Conservation (phyloP, 2,888 invertebrate genomes). For the Netelia inedita region DNA sequence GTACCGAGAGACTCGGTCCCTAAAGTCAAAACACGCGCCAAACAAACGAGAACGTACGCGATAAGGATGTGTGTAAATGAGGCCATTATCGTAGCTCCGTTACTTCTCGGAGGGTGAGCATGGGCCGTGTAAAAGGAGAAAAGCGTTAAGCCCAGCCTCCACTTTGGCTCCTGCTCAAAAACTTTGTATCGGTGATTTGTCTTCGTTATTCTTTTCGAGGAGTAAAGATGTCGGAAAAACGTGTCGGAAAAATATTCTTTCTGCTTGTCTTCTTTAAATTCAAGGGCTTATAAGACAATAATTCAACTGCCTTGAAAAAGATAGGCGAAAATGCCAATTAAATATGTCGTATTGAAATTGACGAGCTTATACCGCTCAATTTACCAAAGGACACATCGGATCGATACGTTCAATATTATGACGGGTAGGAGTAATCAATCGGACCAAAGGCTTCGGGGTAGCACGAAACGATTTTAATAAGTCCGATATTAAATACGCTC, state of each 20-base stretch:
- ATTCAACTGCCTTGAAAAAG: too few relatives aligned
- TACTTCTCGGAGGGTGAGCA: slow-evolving; percentile 13
- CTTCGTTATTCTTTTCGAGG: slow-evolving; percentile 70
- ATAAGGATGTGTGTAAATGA: slow-evolving; percentile 64
- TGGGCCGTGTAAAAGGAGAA: slow-evolving; percentile 14
- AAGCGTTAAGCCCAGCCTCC: slow-evolving; percentile 46
- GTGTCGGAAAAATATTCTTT: background rate
- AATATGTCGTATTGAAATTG: too few relatives aligned
- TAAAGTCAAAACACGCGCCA: slow-evolving; percentile 19
- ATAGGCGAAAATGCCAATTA: too few relatives aligned
- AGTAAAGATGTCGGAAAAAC: slow-evolving; percentile 16
- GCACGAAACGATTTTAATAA: slow-evolving; percentile 37
- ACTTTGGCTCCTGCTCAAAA: slow-evolving; percentile 69
- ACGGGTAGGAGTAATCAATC: background rate
- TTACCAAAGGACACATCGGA: background rate
- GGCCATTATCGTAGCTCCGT: slow-evolving; percentile 36
- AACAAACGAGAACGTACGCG: slow-evolving; percentile 47
- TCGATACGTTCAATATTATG: slow-evolving; percentile 18
- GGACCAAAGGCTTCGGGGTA: background rate
- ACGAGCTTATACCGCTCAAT: too few relatives aligned
- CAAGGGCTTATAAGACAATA: background rate
- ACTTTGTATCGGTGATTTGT: slow-evolving; percentile 69
- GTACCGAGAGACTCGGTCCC: slow-evolving; percentile 21
- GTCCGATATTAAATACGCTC: slow-evolving; percentile 35
- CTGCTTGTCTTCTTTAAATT: background rate